These are phyloP conservation scores for Autographa gamma DNA, from an alignment of 2,888 invertebrate species.

Conservation along the genomic window DNA sequence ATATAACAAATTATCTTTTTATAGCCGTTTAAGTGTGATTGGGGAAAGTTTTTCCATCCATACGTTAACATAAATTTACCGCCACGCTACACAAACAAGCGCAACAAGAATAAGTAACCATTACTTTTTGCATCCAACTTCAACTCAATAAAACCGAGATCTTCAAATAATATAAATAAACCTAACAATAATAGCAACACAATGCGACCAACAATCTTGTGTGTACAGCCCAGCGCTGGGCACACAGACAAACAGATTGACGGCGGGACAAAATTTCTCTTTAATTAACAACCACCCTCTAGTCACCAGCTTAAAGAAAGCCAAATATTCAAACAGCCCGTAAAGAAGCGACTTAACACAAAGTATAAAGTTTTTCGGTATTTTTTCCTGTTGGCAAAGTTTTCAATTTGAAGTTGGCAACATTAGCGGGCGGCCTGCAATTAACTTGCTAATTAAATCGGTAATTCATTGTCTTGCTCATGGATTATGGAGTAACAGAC, in stretches of 20 bases:
- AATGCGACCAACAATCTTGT: conserved; percentile 50
- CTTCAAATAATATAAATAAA: conserved; percentile 46
- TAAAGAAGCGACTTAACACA: conserved; percentile 54
- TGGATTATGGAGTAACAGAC: conserved; percentile 34
- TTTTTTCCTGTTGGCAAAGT: conserved; percentile 55
- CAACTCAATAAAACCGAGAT: conserved; percentile 28
- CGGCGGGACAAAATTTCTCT: conserved; percentile 51
- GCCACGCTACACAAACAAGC: not conserved
- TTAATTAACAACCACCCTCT: conserved; percentile 56
- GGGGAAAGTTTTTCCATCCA: not conserved
- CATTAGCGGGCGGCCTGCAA: conserved; percentile 50
- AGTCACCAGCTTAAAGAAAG: conserved; percentile 46
- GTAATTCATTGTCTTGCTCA: conserved; percentile 55
- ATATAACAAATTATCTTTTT: conserved; percentile 26
- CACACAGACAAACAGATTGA: conserved; percentile 46
- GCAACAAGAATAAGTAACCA: conserved; percentile 16
- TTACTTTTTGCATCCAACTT: conserved; percentile 13
- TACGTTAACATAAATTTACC: not conserved
- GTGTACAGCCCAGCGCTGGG: conserved; percentile 40
- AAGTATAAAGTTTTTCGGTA: conserved; percentile 49
- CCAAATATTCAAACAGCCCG: conserved; percentile 58
- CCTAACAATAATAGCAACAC: conserved; percentile 50
- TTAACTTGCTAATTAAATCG: conserved; percentile 60
- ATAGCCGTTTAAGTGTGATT: not conserved
- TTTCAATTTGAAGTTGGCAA: conserved; percentile 60